Evolutionary conservation across 1,140 invertebrate genomes (phyloP), one percentile per base, ranked within the genome.

Genomic region (Prorops nasuta): DNA sequence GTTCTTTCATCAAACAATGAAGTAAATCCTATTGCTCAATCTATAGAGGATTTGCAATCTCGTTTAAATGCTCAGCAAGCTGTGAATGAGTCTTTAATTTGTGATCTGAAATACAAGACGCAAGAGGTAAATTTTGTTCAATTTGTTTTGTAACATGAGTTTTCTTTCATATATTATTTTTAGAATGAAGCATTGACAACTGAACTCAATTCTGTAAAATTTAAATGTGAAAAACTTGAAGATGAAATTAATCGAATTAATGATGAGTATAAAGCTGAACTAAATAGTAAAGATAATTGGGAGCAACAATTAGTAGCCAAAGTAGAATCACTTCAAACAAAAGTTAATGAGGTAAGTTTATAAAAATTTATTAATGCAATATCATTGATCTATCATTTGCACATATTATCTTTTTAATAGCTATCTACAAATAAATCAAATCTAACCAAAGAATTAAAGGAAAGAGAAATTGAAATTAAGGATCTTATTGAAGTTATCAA

Each of bases 51-150:
- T 60, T 69, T 86, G 51, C 83, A 86, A 61, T 72, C 72, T 40
- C 81, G 83, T 61, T 56, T 86, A 7, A 78, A 83, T 41, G 81
- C 82, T 55, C 84, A 85, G 52, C 83, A 85, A 67, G 62, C 74
- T 50, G 73, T 76, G 9, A 76, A 76, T 46, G 74, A 73, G 54
- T 69, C 69, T 28, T 66, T 79, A 34, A 80, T 69, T 0, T 74
- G 72, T 41, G 67, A 70, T 6, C 60, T 81, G 3, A 70, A 73
- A 53, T 49, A 71, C 2, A 80, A 80, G 62, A 71, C 68, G 57
- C 70, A 75, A 59, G 79, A 81, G 72, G 79, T 80, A 69, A 19
- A 44, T 49, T 22, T 22, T 34, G 20, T 49, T 51, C 15, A 42
- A 31, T 45, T 44, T 32, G 32, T 57, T 41, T 51, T 49, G 16